Conservation (phyloP, 2,888 invertebrate genomes). For the Toxonevra muliebris region DNA sequence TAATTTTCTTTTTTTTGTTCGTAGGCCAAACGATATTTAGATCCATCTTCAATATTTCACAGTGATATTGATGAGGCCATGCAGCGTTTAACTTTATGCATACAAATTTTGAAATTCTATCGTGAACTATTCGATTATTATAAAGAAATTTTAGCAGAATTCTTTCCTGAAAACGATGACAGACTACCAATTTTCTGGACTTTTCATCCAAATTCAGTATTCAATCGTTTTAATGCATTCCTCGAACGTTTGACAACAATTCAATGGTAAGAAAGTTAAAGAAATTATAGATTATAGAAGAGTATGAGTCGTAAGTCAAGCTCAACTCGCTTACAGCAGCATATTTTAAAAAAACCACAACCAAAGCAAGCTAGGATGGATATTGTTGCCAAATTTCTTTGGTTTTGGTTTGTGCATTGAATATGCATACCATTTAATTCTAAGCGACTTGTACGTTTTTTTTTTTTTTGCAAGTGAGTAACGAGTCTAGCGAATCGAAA, state of each 20-base stretch:
- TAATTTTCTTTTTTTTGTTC: constrained; percentile 37
- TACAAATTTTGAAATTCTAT: constrained; percentile 73
- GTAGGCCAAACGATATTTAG: constrained; percentile 87
- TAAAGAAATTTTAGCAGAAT: constrained; percentile 73
- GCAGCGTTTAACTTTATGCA: constrained; percentile 78
- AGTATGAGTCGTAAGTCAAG: too few species aligned
- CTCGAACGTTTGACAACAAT: constrained; percentile 80
- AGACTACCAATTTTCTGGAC: constrained; percentile 73
- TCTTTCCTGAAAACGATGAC: constrained; percentile 71
- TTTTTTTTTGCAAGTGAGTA: constrained; percentile 2
- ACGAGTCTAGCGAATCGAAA: neutral
- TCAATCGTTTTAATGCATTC: constrained; percentile 81
- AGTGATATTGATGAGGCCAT: constrained; percentile 94
- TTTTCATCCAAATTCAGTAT: constrained; percentile 84
- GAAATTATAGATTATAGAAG: neutral
- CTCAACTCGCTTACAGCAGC: too few species aligned
- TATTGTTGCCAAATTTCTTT: neutral
- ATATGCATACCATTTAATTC: too few species aligned
- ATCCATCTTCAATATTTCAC: constrained; percentile 91
- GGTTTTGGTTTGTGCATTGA: neutral
- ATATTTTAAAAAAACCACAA: neutral
- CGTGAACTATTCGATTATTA: constrained; percentile 75
- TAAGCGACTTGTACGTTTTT: neutral
- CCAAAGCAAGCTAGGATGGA: neutral
- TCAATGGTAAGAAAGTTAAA: constrained; percentile 64